Conservation (phyloP, 2,113 vertebrate species). For the Toxotes jaculatrix region DNA sequence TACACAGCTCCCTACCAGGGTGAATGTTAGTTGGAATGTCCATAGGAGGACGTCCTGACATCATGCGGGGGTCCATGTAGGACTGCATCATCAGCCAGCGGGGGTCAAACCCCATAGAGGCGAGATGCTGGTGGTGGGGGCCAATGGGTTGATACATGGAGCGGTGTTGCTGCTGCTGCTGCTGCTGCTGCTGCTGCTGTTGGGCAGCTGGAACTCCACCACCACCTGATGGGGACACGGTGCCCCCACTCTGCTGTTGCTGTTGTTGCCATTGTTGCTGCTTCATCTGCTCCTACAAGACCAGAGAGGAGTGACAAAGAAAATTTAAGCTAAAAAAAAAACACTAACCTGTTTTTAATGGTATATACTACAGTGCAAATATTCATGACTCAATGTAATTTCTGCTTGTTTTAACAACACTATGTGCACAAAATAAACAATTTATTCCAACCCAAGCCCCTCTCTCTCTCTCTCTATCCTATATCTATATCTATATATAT, state of each 20-base stretch:
- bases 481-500: too few species aligned
- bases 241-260: conserved; percentile 88
- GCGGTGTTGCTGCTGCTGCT: conserved; percentile 93
- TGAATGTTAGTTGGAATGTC: conserved; percentile 94
- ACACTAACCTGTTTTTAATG: background rate
- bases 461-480: too few species aligned
- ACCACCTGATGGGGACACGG: conserved; percentile 89
- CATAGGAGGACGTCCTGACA: conserved; percentile 93
- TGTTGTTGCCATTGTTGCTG: conserved; percentile 95
- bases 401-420: background rate
- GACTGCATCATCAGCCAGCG: conserved; percentile 99
- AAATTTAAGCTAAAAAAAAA: background rate
- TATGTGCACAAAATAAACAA: background rate
- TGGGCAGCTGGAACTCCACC: conserved; percentile 82
- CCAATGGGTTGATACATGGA: conserved; percentile 95
- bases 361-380: background rate
- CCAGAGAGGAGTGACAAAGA: background rate
- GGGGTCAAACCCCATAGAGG: conserved; percentile 98
- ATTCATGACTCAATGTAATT: background rate
- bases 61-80: conserved; percentile 98
- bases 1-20: conserved; percentile 71
- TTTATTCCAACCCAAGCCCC: background rate
- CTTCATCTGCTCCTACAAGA: conserved; percentile 93
- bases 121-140: conserved; percentile 94
- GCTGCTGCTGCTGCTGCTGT: conserved; percentile 87